These are phyloP conservation scores for Phanerotoma sp. DNA, from an alignment of 2,888 invertebrate species.

Conservation along the genomic window DNA sequence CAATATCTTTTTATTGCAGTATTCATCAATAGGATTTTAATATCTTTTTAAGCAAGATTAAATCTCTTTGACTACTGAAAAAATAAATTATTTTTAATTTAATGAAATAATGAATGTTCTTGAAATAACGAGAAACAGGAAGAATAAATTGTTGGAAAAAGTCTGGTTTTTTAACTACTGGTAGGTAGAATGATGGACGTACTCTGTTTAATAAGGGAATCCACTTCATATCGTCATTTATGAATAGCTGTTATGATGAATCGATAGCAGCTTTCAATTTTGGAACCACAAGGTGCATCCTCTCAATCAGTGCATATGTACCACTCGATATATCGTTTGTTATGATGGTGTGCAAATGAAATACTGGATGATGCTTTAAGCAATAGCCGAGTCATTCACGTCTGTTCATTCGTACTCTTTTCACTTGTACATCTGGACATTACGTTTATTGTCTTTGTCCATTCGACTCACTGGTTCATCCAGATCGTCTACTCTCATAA, in stretches of 20 bases:
- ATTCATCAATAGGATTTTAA: too few relatives aligned
- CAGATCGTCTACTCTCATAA: slow-evolving; percentile 4
- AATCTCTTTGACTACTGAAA: too few relatives aligned
- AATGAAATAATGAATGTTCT: too few relatives aligned
- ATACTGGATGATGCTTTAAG: slow-evolving; percentile 32
- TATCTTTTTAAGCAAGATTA: too few relatives aligned
- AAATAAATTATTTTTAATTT: too few relatives aligned
- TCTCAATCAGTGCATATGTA: not conserved
- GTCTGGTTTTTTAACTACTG: too few relatives aligned
- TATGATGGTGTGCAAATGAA: slow-evolving; percentile 33
- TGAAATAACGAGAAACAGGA: too few relatives aligned
- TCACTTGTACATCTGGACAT: slow-evolving; percentile 1
- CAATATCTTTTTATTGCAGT: too few relatives aligned
- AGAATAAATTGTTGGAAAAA: too few relatives aligned
- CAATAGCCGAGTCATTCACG: slow-evolving; percentile 28
- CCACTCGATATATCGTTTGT: not conserved
- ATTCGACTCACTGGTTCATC: not conserved
- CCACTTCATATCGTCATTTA: too few relatives aligned
- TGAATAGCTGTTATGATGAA: not conserved
- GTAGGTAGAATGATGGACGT: not conserved
- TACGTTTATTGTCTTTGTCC: not conserved
- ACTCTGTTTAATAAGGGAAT: not conserved
- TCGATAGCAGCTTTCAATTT: not conserved
- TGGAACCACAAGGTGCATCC: not conserved
- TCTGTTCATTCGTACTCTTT: slow-evolving; percentile 27